These are phyloP conservation scores for Rhodophaea formosa DNA, from an alignment of 2,888 invertebrate species.

Conservation along the genomic window DNA sequence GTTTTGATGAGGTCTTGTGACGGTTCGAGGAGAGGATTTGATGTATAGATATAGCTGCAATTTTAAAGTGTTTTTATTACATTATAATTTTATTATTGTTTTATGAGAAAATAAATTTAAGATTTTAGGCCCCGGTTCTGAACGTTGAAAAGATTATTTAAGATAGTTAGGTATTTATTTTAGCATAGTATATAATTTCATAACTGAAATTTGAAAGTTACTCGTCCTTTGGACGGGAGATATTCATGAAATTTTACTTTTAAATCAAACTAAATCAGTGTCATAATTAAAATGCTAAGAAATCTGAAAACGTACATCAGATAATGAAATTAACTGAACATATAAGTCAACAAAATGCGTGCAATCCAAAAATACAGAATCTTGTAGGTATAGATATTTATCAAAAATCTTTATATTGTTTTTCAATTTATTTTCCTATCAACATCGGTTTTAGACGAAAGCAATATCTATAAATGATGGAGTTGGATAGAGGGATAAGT, in stretches of 20 bases:
- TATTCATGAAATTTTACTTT: slow-evolving; percentile 51
- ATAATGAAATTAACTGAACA: slow-evolving; percentile 42
- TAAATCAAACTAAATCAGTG: slow-evolving; percentile 51
- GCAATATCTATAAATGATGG: slow-evolving; percentile 65
- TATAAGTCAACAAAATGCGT: slow-evolving; percentile 49
- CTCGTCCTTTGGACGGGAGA: slow-evolving; percentile 56
- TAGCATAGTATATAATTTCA: slow-evolving; percentile 76
- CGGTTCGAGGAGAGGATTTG: slow-evolving; percentile 75
- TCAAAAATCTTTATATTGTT: slow-evolving; percentile 34
- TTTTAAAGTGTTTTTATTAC: slow-evolving; percentile 81
- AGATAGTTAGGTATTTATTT: slow-evolving; percentile 81
- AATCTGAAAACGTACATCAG: slow-evolving; percentile 49
- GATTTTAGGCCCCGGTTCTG: slow-evolving; percentile 76
- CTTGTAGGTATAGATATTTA: slow-evolving; percentile 46
- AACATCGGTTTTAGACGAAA: slow-evolving; percentile 53
- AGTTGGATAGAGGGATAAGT: slow-evolving; percentile 58
- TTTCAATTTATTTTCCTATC: slow-evolving; percentile 42
- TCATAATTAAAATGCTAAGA: slow-evolving; percentile 62
- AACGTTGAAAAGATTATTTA: slow-evolving; percentile 79
- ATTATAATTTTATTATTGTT: slow-evolving; percentile 82
- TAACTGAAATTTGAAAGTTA: slow-evolving; percentile 59
- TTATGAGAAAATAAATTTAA: slow-evolving; percentile 72
- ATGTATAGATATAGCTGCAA: slow-evolving; percentile 79
- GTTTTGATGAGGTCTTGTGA: slow-evolving; percentile 78
- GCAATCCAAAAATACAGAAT: slow-evolving; percentile 59